Evolutionary conservation across 2,113 vertebrate genomes (phyloP).

Genomic region (Cheilinus undulatus): DNA sequence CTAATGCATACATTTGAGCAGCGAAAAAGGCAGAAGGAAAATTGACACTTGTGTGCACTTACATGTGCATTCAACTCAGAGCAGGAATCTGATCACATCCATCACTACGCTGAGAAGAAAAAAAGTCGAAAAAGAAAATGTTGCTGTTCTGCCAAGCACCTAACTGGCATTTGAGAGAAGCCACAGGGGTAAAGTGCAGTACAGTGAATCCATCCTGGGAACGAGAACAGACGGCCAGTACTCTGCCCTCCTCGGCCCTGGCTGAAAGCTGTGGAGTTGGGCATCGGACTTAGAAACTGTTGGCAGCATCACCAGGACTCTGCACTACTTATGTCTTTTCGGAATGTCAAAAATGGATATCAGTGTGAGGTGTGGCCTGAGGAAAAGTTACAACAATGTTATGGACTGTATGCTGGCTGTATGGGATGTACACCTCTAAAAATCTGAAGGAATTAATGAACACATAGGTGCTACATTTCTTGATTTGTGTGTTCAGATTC

Average conservation of each 20-base stretch:
- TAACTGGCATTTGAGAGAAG: slow-evolving; percentile 54
- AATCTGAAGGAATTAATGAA: slow-evolving; percentile 18
- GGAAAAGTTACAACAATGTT: slow-evolving; percentile 35
- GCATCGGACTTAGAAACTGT: slow-evolving; percentile 37
- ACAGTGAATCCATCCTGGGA: slow-evolving; percentile 54
- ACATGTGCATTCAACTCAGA: background rate
- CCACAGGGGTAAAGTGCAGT: slow-evolving; percentile 40
- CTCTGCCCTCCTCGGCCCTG: slow-evolving; percentile 39
- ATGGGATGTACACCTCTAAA: slow-evolving; percentile 23
- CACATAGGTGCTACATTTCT: too few species aligned
- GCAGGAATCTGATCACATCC: slow-evolving; percentile 27
- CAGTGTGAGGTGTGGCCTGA: slow-evolving; percentile 45
- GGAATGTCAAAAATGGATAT: slow-evolving; percentile 61
- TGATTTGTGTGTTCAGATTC: slow-evolving; percentile 41
- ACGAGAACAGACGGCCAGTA: slow-evolving; percentile 45
- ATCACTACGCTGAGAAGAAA: slow-evolving; percentile 22
- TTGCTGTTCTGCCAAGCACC: slow-evolving; percentile 48
- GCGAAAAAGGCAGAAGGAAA: background rate
- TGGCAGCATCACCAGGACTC: slow-evolving; percentile 53
- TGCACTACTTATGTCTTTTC: slow-evolving; percentile 48
- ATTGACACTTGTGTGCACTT: background rate
- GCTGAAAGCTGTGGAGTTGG: slow-evolving; percentile 44
- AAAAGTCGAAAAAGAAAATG: slow-evolving; percentile 37
- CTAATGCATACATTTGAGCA: background rate
- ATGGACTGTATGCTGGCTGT: slow-evolving; percentile 24